Evolutionary conservation across 1,140 invertebrate genomes (phyloP), one percentile per base, ranked within the genome.

Genomic region (Pararge aegeria): DNA sequence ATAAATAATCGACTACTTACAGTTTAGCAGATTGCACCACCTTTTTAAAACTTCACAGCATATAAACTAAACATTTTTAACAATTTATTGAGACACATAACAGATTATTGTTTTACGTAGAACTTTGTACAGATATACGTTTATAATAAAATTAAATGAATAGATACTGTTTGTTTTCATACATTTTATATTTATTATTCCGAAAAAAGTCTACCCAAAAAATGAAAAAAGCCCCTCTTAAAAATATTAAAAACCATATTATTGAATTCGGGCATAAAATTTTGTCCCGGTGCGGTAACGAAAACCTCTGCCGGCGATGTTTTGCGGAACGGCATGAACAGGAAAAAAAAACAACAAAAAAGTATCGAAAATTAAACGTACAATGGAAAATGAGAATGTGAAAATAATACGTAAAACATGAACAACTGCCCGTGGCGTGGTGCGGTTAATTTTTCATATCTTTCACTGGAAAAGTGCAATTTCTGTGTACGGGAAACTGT

Each of bases 291-390:
- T 55, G 54, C 27, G 54, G 54, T 55, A 29, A 29, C 38, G 16
- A 40, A 46, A 44, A 30, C 40, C 54, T 55, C 54, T 55, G 54
- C 40, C 38, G 54, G 42, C 38, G 54, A 55, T 46, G 54, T 55
- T 55, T 55, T 19, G 44, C 44, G 44, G 18, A 42, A 42, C 2
- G 38, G 24, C 52, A 15, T 37, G 16, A 34, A 12, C 30, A 55
- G 24, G 24, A 24, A 24, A 34, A 34, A 34, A 34, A 34, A 34
- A 12, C 30, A 55, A 55, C 40, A 55, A 55, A n/a, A n/a, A n/a
- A n/a, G n/a, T 55, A 55, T 44, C 42, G 40, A 55, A 55, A 55
- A 44, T 55, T 15, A 55, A 55, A 29, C 42, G 54, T 55, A 55
- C 40, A 55, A 40, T 46, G 40, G 54, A 44, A 55, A 55, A 55